These are phyloP conservation scores for Pseudorhombus dupliciocellatus DNA, from an alignment of 2,113 vertebrate genomes.

Conservation along the genomic window DNA sequence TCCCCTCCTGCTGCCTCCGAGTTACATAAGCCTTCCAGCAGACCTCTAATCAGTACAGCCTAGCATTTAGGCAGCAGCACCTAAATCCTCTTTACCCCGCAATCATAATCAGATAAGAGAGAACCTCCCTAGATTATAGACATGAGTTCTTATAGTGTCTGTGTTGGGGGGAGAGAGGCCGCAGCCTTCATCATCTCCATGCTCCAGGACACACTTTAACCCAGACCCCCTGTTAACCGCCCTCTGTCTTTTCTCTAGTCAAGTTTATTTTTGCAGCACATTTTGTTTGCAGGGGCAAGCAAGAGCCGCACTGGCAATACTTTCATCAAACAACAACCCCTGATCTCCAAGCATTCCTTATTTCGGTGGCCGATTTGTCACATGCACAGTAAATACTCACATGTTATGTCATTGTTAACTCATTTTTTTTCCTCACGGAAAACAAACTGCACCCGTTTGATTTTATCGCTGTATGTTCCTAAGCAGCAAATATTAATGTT, in stretches of 20 bases:
- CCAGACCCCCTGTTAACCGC: background rate
- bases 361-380: conserved; percentile 14
- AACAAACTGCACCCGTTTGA: conserved; percentile 39
- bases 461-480: conserved; percentile 45
- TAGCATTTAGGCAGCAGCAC: conserved; percentile 73
- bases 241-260: conserved; percentile 6
- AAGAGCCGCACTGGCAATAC: background rate
- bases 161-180: conserved; percentile 21
- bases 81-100: conserved; percentile 81
- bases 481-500: conserved; percentile 56
- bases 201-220: conserved; percentile 33
- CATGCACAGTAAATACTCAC: conserved; percentile 3
- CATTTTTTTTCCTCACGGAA: conserved; percentile 49
- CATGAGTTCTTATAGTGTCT: conserved; percentile 55
- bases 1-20: conserved; percentile 37
- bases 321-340: background rate
- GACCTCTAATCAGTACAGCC: conserved; percentile 72
- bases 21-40: conserved; percentile 72
- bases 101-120: conserved; percentile 81
- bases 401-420: conserved; percentile 30
- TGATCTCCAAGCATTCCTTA: background rate
- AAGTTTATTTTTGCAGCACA: background rate
- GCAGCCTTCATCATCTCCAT: conserved; percentile 51
- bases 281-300: no score
- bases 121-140: conserved; percentile 74